Percentiles rank a stretch among this genome's conserved stretches.
phyloP scores from a whole-genome alignment of 2,797 vertebrate species.

The Sebastes itinus region DNA sequence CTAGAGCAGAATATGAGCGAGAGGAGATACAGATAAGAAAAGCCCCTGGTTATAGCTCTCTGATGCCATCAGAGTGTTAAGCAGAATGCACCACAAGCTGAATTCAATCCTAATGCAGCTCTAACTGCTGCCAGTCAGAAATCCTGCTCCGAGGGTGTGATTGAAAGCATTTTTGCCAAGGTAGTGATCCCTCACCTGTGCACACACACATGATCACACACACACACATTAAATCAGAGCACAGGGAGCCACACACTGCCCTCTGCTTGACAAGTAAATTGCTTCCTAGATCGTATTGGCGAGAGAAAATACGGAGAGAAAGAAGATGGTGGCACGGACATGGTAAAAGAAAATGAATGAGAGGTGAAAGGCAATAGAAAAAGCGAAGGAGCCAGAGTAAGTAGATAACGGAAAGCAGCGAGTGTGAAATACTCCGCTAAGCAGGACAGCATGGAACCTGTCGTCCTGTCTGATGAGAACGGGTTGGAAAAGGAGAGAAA shows the following conservation, averaged over 20 bases:
- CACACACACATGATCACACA: background rate
- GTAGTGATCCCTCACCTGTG: conserved; percentile 17
- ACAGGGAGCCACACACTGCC: conserved; percentile 25
- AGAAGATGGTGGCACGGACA: conserved; percentile 34
- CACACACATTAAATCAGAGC: conserved; percentile 21
- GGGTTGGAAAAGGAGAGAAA: conserved; percentile 56
- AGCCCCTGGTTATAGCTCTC: background rate
- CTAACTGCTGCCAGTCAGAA: conserved; percentile 58
- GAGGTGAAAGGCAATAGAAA: conserved; percentile 58
- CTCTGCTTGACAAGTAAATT: conserved; percentile 78
- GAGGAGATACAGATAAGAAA: conserved; percentile 1
- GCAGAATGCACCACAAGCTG: conserved; percentile 20
- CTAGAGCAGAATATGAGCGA: conserved; percentile 9
- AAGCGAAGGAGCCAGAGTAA: conserved; percentile 45
- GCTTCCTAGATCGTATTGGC: conserved; percentile 61
- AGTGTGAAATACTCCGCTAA: conserved; percentile 63
- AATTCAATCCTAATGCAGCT: conserved; percentile 52
- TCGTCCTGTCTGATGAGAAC: conserved; percentile 53
- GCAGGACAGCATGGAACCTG: conserved; percentile 46
- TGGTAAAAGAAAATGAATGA: conserved; percentile 64
- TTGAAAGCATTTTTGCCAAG: conserved; percentile 56
- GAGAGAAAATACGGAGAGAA: conserved; percentile 49
- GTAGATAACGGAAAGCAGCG: conserved; percentile 49
- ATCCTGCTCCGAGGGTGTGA: conserved; percentile 25
- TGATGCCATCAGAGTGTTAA: conserved; percentile 38